These are phyloP conservation scores for Lateolabrax maculatus DNA, from an alignment of 2,797 vertebrate species.

Conservation along the genomic window DNA sequence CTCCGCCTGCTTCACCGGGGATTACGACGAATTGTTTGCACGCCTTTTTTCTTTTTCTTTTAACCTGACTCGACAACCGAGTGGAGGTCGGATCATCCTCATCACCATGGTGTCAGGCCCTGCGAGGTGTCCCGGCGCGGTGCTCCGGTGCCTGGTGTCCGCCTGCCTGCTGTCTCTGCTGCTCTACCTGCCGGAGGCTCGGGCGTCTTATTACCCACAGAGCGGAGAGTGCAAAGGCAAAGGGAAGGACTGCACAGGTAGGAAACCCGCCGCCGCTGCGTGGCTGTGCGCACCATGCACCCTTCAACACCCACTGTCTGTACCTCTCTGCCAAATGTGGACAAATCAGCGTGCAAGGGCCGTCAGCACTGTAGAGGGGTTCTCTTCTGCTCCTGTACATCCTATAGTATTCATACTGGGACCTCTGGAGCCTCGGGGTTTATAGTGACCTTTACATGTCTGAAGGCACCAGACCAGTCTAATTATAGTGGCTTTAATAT, in stretches of 20 bases:
- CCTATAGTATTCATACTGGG: background rate
- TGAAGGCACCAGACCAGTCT: background rate
- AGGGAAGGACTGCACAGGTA: slow-evolving; percentile 79
- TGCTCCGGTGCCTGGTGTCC: slow-evolving; percentile 48
- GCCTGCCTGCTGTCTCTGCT: slow-evolving; percentile 61
- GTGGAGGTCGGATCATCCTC: slow-evolving; percentile 23
- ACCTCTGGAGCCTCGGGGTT: background rate
- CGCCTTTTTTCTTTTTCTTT: no score
- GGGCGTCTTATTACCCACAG: slow-evolving; percentile 66
- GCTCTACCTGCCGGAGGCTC: slow-evolving; percentile 56
- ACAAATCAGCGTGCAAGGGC: background rate
- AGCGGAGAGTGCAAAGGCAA: slow-evolving; percentile 78
- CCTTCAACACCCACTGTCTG: no score
- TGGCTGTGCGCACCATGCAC: background rate
- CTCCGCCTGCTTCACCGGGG: background rate
- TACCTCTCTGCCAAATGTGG: no score
- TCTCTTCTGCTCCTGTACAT: background rate
- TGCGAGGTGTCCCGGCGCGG: slow-evolving; percentile 48
- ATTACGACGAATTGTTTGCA: slow-evolving; percentile 14
- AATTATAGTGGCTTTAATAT: slow-evolving; percentile 3
- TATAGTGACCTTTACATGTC: slow-evolving; percentile 19
- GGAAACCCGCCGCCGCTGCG: background rate
- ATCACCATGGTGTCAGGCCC: slow-evolving; percentile 57
- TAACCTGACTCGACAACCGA: slow-evolving; percentile 16
- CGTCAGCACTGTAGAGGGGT: no score